Conservation (phyloP, 53 echinoderm and acorn worm species). For the Hippasteria phrygiana region DNA sequence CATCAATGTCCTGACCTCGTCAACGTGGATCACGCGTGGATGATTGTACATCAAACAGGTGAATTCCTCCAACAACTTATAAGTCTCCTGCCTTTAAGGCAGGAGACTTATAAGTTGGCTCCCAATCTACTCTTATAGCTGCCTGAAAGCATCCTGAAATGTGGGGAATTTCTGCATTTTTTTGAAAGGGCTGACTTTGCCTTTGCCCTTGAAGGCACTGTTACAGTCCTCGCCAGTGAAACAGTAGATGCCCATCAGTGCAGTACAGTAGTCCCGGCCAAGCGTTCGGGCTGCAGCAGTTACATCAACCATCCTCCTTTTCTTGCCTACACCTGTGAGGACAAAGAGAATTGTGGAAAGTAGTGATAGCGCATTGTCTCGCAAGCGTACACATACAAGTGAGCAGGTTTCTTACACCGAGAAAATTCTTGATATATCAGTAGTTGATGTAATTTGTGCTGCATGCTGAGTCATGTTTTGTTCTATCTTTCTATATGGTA, state of each 20-base stretch:
- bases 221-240: conserved; percentile 74
- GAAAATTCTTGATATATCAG: no score
- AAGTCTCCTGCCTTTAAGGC: conserved; percentile 28
- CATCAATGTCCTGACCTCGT: conserved; percentile 32
- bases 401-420: no score
- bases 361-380: no score
- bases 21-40: background rate
- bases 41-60: conserved; percentile 67
- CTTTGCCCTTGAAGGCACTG: conserved; percentile 78
- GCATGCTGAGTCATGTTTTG: conserved; percentile 52
- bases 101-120: conserved; percentile 26
- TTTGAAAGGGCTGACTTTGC: conserved; percentile 55
- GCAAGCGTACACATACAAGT: no score
- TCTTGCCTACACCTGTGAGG: conserved; percentile 52
- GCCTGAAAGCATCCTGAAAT: conserved; percentile 48
- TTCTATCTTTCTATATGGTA: no score
- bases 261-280: conserved; percentile 41
- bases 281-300: conserved; percentile 16
- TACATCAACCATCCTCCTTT: conserved; percentile 46
- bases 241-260: conserved; percentile 64
- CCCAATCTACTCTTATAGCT: conserved; percentile 63
- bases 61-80: conserved; percentile 49
- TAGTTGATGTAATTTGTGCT: no score
- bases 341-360: conserved; percentile 68
- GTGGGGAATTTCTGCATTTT: background rate